Conservation (phyloP, 1,140 invertebrate species). For the Drosophila sp. region DNA sequence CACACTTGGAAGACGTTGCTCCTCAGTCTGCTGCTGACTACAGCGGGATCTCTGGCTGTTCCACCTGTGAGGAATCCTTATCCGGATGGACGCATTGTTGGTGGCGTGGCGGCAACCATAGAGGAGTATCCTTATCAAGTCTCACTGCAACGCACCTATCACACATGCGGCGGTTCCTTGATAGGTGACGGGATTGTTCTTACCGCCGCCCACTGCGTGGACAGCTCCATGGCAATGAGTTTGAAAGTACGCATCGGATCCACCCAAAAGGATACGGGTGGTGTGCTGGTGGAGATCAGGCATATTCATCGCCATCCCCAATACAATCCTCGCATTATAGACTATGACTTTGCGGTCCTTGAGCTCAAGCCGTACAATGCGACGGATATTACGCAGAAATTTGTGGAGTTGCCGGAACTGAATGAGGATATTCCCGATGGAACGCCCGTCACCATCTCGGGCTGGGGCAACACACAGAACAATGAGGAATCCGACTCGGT, state of each 20-base stretch:
- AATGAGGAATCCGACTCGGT: conserved; percentile 47
- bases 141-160: conserved; percentile 77
- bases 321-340: conserved; percentile 70
- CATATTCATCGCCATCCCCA: conserved; percentile 72
- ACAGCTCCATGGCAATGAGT: conserved; percentile 52
- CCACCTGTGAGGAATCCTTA: conserved; percentile 29
- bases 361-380: conserved; percentile 55
- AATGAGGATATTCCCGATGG: conserved; percentile 58
- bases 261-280: conserved; percentile 56
- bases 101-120: conserved; percentile 78
- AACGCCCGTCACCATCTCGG: conserved; percentile 79
- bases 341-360: conserved; percentile 80
- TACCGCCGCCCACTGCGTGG: conserved; percentile 86
- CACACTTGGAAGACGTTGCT: conserved; percentile 4
- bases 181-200: conserved; percentile 86
- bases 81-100: conserved; percentile 84
- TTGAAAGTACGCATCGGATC: conserved; percentile 70
- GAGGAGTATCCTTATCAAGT: conserved; percentile 85
- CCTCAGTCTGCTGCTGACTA: conserved; percentile 17
- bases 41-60: conserved; percentile 5
- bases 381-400: conserved; percentile 38
- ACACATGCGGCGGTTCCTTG: conserved; percentile 89
- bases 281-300: conserved; percentile 63
- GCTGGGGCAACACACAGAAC: conserved; percentile 85
- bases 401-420: conserved; percentile 55